Base-by-base conservation (phyloP, 2,113 vertebrate species). In the Pheucticus melanocephalus region DNA sequence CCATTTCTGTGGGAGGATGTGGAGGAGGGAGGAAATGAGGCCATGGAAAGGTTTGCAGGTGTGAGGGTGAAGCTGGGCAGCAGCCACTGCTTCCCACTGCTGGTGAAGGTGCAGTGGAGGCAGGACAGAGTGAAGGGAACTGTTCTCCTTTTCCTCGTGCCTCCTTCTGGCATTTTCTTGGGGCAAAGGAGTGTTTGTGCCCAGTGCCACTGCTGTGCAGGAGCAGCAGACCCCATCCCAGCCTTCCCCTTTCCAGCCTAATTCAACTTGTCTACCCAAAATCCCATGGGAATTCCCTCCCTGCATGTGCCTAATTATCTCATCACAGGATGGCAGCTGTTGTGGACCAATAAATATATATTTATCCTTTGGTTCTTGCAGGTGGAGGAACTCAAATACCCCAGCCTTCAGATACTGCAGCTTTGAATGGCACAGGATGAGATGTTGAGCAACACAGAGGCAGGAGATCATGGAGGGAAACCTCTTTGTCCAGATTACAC, bases 1-100 rank as follows among this genome's bases (percentile, higher is more conserved):
- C 42, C 51, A 5, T 44, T 86, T 93, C 76, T 77, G 92, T 82
- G 79, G 94, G 82, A 96, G 90, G 84, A 91, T 89, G 81, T 1
- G 47, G 81, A 96, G 84, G 93, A 95, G 93, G 76, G 87, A 94
- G 93, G 92, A 94, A 92, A 88, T 88, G 96, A 95, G 92, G 90
- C 68, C 50, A 19, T 31, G 71, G 92, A 80, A 92, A 64, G 24
- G 33, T 69, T 88, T 81, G 76, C 92, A 92, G 92, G 94, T 95
- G 86, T 66, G 82, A 88, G 88, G 39, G 56, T 64, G 70, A 92
- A 86, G 50, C n/a, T 54, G 82, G 59, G 82, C 31, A 7, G 72
- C 16, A 7, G 72, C 16, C 44, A 0, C 15, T 3, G 2, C 23
- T 61, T 68, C 72, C 51, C 35, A 10, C 51, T 72, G 68, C 66